phyloP scores from a whole-genome alignment of 2,888 invertebrate species.

The Drosophila subquinaria region DNA sequence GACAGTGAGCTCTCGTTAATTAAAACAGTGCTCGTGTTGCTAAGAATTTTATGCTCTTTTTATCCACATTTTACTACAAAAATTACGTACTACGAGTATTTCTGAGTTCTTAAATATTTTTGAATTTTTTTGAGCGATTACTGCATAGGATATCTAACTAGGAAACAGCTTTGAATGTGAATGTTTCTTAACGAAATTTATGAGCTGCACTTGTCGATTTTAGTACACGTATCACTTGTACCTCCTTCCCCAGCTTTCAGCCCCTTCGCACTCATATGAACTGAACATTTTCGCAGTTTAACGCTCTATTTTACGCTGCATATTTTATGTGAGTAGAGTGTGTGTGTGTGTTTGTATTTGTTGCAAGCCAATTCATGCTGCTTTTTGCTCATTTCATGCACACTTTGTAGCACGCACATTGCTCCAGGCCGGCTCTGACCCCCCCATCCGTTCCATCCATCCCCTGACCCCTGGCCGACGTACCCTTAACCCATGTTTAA shows the following conservation, averaged over 20 bases:
- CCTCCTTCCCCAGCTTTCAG: neutral
- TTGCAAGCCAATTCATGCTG: conserved; percentile 37
- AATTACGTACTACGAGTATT: no score
- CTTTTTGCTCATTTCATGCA: conserved; percentile 62
- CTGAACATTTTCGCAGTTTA: conserved; percentile 39
- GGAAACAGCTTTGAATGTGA: neutral
- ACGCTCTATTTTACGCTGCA: conserved; percentile 54
- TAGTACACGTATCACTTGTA: conserved; percentile 1
- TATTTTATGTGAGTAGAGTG: conserved; percentile 41
- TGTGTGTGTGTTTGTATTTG: conserved; percentile 5
- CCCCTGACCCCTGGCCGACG: neutral
- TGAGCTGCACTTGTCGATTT: conserved; percentile 33
- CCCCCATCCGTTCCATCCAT: neutral
- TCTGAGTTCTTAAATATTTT: neutral
- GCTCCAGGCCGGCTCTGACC: conserved; percentile 2
- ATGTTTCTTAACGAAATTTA: conserved; percentile 22
- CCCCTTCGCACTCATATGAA: neutral
- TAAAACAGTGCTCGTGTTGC: neutral
- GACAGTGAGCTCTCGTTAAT: conserved; percentile 3
- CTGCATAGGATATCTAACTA: conserved; percentile 3
- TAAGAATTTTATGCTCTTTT: no score
- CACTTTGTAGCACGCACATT: conserved; percentile 62
- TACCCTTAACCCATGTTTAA: conserved; percentile 26
- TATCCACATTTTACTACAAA: no score
- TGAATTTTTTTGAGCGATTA: neutral